These are phyloP conservation scores for Felis catus DNA, from an alignment of 2,113 vertebrate genomes.

Conservation along the genomic window F.catus_Fca126_mat1.0 CM031423.1:53243001-53243500, in stretches of 20 bases:
- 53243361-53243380: not conserved
- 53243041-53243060: not conserved
- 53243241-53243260: not conserved
- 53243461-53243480: too few relatives aligned
- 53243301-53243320: not conserved
- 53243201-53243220: not conserved
- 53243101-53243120: not conserved
- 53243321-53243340: not conserved
- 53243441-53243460: too few relatives aligned
- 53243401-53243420: not conserved
- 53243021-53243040: not conserved
- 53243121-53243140: not conserved
- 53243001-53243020: not conserved
- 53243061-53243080: not conserved
- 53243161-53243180: not conserved
- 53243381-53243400: not conserved
- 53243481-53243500: too few relatives aligned
- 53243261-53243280: not conserved
- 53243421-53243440: too few relatives aligned
- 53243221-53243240: not conserved
- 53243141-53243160: not conserved
- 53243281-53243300: not conserved
- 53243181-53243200: not conserved
- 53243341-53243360: not conserved
- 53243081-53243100: not conserved